Evolutionary conservation across 2,797 vertebrate genomes (phyloP).

Genomic region (Podargus strigoides): DNA sequence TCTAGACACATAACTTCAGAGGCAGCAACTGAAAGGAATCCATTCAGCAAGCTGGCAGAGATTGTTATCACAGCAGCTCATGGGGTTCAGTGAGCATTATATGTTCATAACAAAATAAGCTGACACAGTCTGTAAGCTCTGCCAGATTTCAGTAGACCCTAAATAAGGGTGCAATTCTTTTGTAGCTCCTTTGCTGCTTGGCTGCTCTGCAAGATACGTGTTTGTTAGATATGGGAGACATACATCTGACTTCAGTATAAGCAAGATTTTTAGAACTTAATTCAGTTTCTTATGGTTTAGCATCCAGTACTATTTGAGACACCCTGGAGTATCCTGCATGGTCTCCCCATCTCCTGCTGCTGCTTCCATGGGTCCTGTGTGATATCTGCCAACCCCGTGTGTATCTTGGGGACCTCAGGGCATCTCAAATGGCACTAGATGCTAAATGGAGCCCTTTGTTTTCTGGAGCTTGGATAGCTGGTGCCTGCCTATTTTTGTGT

Average conservation of each 20-base stretch:
- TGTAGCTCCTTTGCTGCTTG: neutral
- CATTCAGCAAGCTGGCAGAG: slow-evolving; percentile 56
- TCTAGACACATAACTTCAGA: slow-evolving; percentile 4
- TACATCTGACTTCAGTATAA: neutral
- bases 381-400: neutral
- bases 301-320: neutral
- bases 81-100: slow-evolving; percentile 37
- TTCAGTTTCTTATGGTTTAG: neutral
- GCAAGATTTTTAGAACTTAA: neutral
- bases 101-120: slow-evolving; percentile 43
- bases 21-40: slow-evolving; percentile 49
- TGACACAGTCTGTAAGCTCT: slow-evolving; percentile 21
- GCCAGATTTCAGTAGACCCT: slow-evolving; percentile 1
- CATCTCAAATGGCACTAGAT: neutral
- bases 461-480: neutral
- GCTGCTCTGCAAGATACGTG: neutral
- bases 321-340: neutral
- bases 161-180: slow-evolving; percentile 14
- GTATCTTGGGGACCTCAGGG: slow-evolving; percentile 18
- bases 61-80: slow-evolving; percentile 44
- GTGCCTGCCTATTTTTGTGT: neutral
- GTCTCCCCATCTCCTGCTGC: neutral
- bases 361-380: neutral
- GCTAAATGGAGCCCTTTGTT: slow-evolving; percentile 46
- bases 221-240: neutral